phyloP scores from a whole-genome alignment of 2,888 invertebrate genomes.

The Drosophila greeni region DNA sequence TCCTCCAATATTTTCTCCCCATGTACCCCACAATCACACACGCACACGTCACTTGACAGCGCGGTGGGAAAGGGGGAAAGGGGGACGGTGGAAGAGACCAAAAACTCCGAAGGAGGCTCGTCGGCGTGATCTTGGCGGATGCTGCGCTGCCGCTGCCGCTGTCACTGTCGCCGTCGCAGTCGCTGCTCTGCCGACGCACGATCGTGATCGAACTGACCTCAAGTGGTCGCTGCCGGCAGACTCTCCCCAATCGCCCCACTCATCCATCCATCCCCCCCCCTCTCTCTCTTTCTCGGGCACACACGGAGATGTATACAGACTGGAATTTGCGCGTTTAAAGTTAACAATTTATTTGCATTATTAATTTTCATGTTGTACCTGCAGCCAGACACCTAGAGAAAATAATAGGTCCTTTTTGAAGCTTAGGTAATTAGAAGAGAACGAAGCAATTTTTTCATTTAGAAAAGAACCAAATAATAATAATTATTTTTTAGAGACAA shows the following conservation, averaged over 20 bases:
- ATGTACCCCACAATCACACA: slow-evolving; percentile 44
- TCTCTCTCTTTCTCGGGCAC: slow-evolving; percentile 1
- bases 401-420: not conserved
- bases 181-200: slow-evolving; percentile 15
- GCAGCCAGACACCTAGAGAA: slow-evolving; percentile 11
- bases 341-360: slow-evolving; percentile 75
- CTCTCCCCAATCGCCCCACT: slow-evolving; percentile 3
- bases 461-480: too few species aligned
- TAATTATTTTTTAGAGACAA: too few species aligned
- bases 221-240: slow-evolving; percentile 46
- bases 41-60: slow-evolving; percentile 33
- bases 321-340: slow-evolving; percentile 69
- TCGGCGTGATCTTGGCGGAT: slow-evolving; percentile 45
- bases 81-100: slow-evolving; percentile 17
- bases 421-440: not conserved
- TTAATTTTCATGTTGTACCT: slow-evolving; percentile 68
- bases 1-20: slow-evolving; percentile 9
- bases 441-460: not conserved
- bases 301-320: slow-evolving; percentile 24
- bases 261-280: not conserved
- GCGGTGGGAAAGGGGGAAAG: too few species aligned
- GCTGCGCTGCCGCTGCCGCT: slow-evolving; percentile 49
- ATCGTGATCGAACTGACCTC: slow-evolving; percentile 73
- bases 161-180: slow-evolving; percentile 39
- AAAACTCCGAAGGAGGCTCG: slow-evolving; percentile 63